Conservation (phyloP, 2,888 invertebrate species). For the Philopedon plagiatum region DNA sequence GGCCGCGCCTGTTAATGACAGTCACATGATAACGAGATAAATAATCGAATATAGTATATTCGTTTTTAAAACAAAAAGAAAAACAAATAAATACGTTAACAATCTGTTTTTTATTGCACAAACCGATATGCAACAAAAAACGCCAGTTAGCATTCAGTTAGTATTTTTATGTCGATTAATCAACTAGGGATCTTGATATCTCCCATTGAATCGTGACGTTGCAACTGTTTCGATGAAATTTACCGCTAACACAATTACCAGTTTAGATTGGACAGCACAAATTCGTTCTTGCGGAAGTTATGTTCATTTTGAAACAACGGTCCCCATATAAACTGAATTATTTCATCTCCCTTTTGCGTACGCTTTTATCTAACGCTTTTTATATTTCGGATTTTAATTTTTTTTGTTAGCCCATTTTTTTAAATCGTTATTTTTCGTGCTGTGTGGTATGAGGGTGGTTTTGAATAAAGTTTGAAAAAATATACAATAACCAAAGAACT, state of each 20-base stretch:
- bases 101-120: background rate
- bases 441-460: background rate
- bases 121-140: background rate
- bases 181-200: constrained; percentile 24
- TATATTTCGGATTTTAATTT: constrained; percentile 23
- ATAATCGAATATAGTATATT: no score
- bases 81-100: no score
- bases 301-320: constrained; percentile 65
- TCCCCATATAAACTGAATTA: constrained; percentile 61
- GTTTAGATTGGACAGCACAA: constrained; percentile 66
- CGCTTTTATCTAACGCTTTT: constrained; percentile 34
- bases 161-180: constrained; percentile 21
- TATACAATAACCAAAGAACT: no score
- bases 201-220: constrained; percentile 33
- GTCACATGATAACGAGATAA: no score
- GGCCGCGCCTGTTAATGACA: no score
- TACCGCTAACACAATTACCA: constrained; percentile 68
- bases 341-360: constrained; percentile 55
- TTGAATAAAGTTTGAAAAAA: no score
- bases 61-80: background rate
- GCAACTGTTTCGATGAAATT: constrained; percentile 58
- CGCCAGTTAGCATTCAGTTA: constrained; percentile 12
- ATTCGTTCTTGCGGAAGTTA: constrained; percentile 66
- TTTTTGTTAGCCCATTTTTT: constrained; percentile 9
- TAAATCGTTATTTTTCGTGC: background rate